Conservation (phyloP, 2,113 vertebrate species). For the Corythaixoides concolor region DNA sequence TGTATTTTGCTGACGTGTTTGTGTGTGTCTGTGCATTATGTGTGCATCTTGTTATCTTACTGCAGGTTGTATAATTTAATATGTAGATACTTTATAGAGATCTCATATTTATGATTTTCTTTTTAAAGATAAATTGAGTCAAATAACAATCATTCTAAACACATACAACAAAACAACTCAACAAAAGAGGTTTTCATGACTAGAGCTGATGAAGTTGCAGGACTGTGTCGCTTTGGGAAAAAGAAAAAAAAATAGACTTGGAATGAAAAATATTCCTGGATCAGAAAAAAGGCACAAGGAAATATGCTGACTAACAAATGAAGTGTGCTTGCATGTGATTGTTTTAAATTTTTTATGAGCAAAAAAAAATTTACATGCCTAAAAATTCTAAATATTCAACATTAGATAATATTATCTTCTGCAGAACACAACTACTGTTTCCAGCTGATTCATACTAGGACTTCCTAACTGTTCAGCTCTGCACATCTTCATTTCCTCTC, state of each 20-base stretch:
- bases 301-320: not conserved
- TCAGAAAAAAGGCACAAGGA: not conserved
- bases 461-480: not conserved
- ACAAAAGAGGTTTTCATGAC: not conserved
- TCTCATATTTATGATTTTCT: not conserved
- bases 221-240: rapidly evolving
- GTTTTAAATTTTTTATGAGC: not conserved
- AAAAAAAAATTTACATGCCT: not conserved
- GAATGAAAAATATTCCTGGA: not conserved
- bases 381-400: not conserved
- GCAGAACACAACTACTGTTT: not conserved
- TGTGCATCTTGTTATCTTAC: not conserved
- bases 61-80: not conserved
- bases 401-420: not conserved
- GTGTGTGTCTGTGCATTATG: not conserved
- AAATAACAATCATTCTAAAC: not conserved
- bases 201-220: not conserved
- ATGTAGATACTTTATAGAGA: not conserved
- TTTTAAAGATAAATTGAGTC: not conserved
- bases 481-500: not conserved
- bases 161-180: not conserved
- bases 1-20: not conserved
- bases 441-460: not conserved
- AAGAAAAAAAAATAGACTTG: not conserved
- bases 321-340: not conserved